Evolutionary conservation across 2,888 invertebrate genomes (phyloP), one percentile per base, ranked within the genome.

Genomic region (Salpingus planirostris): DNA sequence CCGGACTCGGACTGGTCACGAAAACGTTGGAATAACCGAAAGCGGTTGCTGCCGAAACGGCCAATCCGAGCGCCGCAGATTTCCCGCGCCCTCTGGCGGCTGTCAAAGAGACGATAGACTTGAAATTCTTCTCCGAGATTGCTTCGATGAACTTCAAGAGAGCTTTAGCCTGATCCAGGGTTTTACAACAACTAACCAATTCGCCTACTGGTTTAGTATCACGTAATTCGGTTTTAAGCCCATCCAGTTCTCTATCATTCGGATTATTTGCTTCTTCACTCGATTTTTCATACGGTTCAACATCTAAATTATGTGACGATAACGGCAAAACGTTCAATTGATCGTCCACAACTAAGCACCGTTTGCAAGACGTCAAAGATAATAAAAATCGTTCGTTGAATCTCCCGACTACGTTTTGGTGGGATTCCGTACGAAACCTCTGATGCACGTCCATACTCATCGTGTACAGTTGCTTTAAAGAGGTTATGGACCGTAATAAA

Each of bases 381-480:
- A 97, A 66, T 10, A 98, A 74, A 57, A 98, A 90, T 40, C 97
- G 74, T 66, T 98, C 97, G 64, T 98, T 98, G 62, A 99, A 99
- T 33, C 97, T 71, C 38, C 90, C 88, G 8, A 90, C 84, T 10
- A 98, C 78, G 54, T 89, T 83, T 56, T 85, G 78, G 59, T 96
- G 89, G 0, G 93, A 86, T 68, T 97, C 96, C 0, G 97, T 98
- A 46, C 96, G 76, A 60, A 88, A 93, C 47, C 90, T 74, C 43
- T 89, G 80, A 69, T 98, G 98, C 1, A 98, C 95, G 71, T 98
- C 98, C 98, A 99, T 99, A 42, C 83, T 82, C 73, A 98, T 84
- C 0, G 96, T 87, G 60, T 89, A 97, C 2, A 99, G 70, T 60
- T 98, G 96, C 56, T 90, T 81, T 13, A 99, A 68, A 0, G 96